These are phyloP conservation scores for Centropyge bicolor DNA, from an alignment of 2,797 vertebrate species.

Conservation along the genomic window DNA sequence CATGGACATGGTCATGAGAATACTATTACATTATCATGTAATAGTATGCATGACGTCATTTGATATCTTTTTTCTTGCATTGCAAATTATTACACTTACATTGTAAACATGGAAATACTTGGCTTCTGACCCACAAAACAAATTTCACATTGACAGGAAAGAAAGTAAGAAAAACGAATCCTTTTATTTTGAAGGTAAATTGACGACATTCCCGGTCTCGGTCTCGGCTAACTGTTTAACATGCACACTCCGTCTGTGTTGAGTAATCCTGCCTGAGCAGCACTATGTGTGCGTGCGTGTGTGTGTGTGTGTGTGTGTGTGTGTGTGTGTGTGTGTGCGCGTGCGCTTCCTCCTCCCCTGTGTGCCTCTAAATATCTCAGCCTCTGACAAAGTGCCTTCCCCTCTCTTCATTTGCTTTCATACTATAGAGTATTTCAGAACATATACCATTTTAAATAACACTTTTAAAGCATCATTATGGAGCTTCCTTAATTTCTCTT, in stretches of 20 bases:
- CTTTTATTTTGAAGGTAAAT: conserved; percentile 43
- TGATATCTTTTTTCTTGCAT: not conserved
- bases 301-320: too few species aligned
- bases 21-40: too few species aligned
- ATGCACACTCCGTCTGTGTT: conserved; percentile 29
- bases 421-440: too few species aligned
- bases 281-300: too few species aligned
- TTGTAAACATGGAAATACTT: not conserved
- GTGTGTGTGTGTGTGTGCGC: too few species aligned
- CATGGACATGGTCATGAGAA: too few species aligned
- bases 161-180: not conserved
- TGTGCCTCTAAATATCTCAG: not conserved
- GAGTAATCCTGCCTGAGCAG: conserved; percentile 30
- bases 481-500: not conserved
- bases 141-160: not conserved
- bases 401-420: too few species aligned
- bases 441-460: too few species aligned
- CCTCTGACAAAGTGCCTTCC: not conserved
- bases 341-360: not conserved
- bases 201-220: conserved; percentile 12
- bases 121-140: too few species aligned
- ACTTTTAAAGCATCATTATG: too few species aligned
- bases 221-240: conserved; percentile 26
- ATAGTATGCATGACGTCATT: too few species aligned
- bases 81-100: not conserved